Evolutionary conservation across 2,113 vertebrate genomes (phyloP).

Genomic region (Drymodes brunneopygia): DNA sequence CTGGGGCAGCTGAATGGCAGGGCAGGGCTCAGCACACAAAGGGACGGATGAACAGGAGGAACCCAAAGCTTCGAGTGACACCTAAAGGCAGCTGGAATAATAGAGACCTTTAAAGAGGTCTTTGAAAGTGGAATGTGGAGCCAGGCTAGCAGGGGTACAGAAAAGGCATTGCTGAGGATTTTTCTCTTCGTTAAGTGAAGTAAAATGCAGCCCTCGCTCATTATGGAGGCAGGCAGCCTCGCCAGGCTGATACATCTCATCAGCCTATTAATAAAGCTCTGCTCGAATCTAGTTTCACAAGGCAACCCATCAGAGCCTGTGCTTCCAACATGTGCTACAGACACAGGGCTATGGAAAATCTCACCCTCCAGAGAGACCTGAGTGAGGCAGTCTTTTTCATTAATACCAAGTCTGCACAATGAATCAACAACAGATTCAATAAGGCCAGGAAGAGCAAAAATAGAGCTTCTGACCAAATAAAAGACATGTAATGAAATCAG

Average conservation of each 20-base stretch:
- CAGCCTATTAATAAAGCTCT: slow-evolving; percentile 63
- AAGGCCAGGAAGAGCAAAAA: slow-evolving; percentile 60
- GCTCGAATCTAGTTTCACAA: slow-evolving; percentile 54
- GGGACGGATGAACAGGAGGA: slow-evolving; percentile 1
- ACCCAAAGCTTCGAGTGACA: slow-evolving; percentile 47
- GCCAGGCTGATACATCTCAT: slow-evolving; percentile 54
- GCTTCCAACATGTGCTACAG: slow-evolving; percentile 10
- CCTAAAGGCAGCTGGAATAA: slow-evolving; percentile 59
- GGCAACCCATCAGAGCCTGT: slow-evolving; percentile 33
- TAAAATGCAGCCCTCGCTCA: slow-evolving; percentile 45
- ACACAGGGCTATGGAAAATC: slow-evolving; percentile 47
- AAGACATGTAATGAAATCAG: slow-evolving; percentile 29
- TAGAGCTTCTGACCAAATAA: slow-evolving; percentile 57
- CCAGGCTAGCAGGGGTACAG: slow-evolving; percentile 6
- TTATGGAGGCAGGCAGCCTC: slow-evolving; percentile 57
- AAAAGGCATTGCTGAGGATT: slow-evolving; percentile 51
- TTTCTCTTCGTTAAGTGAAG: slow-evolving; percentile 56
- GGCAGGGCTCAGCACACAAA: slow-evolving; percentile 7
- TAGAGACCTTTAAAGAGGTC: slow-evolving; percentile 60
- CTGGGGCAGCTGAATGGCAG: background rate
- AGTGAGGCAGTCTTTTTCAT: slow-evolving; percentile 39
- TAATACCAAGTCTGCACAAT: slow-evolving; percentile 48
- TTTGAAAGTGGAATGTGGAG: slow-evolving; percentile 58
- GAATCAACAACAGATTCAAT: slow-evolving; percentile 69
- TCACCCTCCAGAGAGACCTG: slow-evolving; percentile 36